Conservation (phyloP, 2,113 vertebrate species). For the Grus americana region DNA sequence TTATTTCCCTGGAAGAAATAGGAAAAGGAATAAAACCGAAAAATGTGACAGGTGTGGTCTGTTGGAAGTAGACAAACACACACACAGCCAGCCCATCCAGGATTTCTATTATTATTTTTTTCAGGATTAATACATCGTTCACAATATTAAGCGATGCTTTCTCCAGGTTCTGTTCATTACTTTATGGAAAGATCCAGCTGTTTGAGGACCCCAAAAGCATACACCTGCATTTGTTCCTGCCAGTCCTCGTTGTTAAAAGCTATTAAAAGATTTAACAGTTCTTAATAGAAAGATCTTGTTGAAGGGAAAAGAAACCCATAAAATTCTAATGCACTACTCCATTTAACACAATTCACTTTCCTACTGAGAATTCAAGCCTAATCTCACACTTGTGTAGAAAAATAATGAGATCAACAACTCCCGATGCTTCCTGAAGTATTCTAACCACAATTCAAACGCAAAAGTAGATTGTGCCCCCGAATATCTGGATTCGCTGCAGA, state of each 20-base stretch:
- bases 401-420: constrained; percentile 47
- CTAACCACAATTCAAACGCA: background rate
- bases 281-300: constrained; percentile 42
- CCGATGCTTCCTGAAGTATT: background rate
- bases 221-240: constrained; percentile 9
- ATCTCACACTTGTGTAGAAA: constrained; percentile 24
- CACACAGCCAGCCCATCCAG: background rate
- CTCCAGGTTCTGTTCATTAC: background rate
- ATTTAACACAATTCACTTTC: constrained; percentile 27
- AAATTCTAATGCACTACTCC: constrained; percentile 33
- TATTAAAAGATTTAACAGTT: constrained; percentile 54
- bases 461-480: background rate
- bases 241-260: background rate
- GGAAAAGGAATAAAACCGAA: constrained; percentile 14
- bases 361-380: constrained; percentile 41
- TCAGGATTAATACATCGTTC: constrained; percentile 9
- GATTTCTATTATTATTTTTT: constrained; percentile 1
- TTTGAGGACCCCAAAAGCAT: background rate
- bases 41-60: background rate
- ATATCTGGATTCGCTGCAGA: background rate
- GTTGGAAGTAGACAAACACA: background rate
- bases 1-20: background rate
- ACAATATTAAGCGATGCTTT: background rate
- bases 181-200: constrained; percentile 15
- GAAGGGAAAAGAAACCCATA: constrained; percentile 46